phyloP scores from a whole-genome alignment of 1,140 invertebrate species.

The Oscheius sp. region DNA sequence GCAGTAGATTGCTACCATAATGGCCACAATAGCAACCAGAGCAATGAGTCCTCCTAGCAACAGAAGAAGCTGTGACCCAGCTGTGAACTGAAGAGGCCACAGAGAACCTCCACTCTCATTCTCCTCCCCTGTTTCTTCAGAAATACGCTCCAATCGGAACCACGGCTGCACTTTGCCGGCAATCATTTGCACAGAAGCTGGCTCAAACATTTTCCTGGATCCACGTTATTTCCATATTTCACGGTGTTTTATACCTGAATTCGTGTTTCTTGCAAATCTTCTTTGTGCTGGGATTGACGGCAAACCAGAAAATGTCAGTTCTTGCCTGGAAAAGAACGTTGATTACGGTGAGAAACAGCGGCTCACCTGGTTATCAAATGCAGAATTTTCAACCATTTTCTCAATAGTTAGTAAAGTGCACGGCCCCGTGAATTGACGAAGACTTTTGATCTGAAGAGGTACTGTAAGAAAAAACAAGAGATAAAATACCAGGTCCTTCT shows the following conservation, averaged over 20 bases:
- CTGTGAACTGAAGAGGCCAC: not conserved
- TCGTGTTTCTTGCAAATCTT: constrained; percentile 55
- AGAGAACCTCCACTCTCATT: not conserved
- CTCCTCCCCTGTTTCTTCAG: constrained; percentile 23
- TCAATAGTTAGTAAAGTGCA: constrained; percentile 51
- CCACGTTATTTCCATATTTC: too few species aligned
- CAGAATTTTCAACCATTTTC: constrained; percentile 43
- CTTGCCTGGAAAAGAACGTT: constrained; percentile 18
- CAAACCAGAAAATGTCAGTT: constrained; percentile 51
- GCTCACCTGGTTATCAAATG: constrained; percentile 24
- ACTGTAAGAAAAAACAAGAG: not conserved
- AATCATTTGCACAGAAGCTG: constrained; percentile 41
- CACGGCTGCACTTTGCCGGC: constrained; percentile 53
- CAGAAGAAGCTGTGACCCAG: constrained; percentile 29
- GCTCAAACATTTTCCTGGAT: constrained; percentile 50
- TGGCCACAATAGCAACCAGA: constrained; percentile 42
- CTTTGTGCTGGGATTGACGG: constrained; percentile 49
- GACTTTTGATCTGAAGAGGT: not conserved
- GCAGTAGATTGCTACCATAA: constrained; percentile 41
- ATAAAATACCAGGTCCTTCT: constrained; percentile 33
- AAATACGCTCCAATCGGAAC: constrained; percentile 46
- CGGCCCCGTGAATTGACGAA: constrained; percentile 49
- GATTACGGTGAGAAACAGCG: not conserved
- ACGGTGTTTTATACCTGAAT: too few species aligned
- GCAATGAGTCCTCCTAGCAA: constrained; percentile 35